Percentiles rank a stretch among this genome's conserved stretches.
phyloP scores from a whole-genome alignment of 2,797 vertebrate genomes.

The Moxostoma hubbsi region DNA sequence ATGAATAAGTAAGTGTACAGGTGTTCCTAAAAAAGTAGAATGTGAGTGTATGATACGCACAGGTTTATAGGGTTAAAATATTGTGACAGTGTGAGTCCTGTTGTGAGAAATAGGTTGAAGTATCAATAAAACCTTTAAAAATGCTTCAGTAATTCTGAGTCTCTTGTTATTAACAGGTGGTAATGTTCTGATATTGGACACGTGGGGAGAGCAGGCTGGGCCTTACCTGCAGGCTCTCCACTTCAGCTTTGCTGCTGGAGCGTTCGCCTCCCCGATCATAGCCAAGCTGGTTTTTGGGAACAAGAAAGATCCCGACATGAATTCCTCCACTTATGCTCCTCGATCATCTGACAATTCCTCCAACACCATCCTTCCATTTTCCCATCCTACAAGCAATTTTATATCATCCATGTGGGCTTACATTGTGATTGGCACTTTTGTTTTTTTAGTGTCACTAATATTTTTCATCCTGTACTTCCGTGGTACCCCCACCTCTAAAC shows the following conservation, averaged over 20 bases:
- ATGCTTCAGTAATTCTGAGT: neutral
- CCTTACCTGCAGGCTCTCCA: constrained; percentile 96
- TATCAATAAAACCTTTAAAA: neutral
- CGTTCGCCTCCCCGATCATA: constrained; percentile 87
- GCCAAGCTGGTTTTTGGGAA: constrained; percentile 83
- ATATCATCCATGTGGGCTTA: constrained; percentile 86
- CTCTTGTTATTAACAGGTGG: constrained; percentile 77
- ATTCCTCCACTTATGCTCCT: neutral
- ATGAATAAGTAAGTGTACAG: too few species aligned
- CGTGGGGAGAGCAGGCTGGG: constrained; percentile 84
- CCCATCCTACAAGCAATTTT: constrained; percentile 40
- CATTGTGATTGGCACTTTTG: constrained; percentile 80
- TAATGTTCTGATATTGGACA: constrained; percentile 86
- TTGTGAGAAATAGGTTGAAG: too few species aligned
- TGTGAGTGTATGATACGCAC: too few species aligned
- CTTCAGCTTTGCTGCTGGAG: constrained; percentile 92
- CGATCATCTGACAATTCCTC: neutral
- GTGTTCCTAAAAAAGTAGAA: too few species aligned
- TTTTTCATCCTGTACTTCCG: constrained; percentile 81
- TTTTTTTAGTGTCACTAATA: constrained; percentile 78
- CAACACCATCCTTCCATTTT: neutral
- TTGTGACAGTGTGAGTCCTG: neutral
- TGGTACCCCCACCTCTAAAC: constrained; percentile 59
- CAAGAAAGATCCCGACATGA: constrained; percentile 37
- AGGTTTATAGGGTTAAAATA: too few species aligned